Base-by-base conservation (phyloP, 1,140 invertebrate genomes). In the Copidosoma floridanum region DNA sequence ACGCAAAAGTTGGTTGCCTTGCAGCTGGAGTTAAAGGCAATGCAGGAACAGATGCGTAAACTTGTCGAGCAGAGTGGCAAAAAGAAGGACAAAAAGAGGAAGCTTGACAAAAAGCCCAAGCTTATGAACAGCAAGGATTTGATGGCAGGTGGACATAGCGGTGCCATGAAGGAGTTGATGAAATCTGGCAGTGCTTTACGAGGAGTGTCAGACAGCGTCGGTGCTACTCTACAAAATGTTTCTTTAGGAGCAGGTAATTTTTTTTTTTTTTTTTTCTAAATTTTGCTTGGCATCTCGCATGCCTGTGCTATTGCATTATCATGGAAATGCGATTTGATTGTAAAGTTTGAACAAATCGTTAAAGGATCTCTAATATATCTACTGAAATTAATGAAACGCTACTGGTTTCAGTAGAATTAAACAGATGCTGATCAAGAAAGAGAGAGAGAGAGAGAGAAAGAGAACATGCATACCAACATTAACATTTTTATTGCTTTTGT, bases 41-140 rank as follows among this genome's bases (percentile, higher is more conserved):
- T 98, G 79, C 94, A 97, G 80, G 94, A 98, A 74, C 92, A 95
- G 82, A 95, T 97, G 86, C 85, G 86, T 40, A 91, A 91, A 68
- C 78, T 94, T 16, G 87, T 93, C 3, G 92, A 94, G 72, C 90
- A 93, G 77, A 87, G 84, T 52, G 84, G 87, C 69, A 89, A 85
- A 72, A 92, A 89, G 74, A 94, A 88, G 78, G 89, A 87, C 69
- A 87, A 87, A 70, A 86, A 91, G 75, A 88, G 88, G 66, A 91
- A 93, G 77, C n/a, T n/a, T n/a, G n/a, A n/a, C n/a, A n/a, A n/a
- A n/a, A 85, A 88, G 61, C 52, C 52, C 11, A 85, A 85, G 68
- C 76, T 74, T 70, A 81, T 78, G 74, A 72, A 79, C 66, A 83
- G 78, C 72, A 82, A 84, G 59, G 73, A 75, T 56, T 73, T 75